Base-by-base conservation (phyloP, 2,797 vertebrate species). In the Gobionotothen gibberifrons region DNA sequence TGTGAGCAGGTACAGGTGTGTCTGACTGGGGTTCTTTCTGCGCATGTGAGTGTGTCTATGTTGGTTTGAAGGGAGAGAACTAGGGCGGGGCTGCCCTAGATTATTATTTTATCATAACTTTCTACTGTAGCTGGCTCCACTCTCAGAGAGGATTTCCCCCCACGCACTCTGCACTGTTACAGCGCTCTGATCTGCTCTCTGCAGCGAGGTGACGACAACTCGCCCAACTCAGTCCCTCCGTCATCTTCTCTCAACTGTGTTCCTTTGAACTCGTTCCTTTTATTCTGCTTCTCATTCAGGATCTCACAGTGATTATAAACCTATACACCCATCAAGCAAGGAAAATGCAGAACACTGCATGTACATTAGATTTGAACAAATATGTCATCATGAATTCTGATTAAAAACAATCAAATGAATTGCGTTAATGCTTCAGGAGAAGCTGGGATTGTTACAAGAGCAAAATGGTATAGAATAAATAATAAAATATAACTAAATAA, bases 81-180 rank as follows among this genome's bases (percentile, higher is more conserved):
- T 32, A 68, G 90, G 88, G 91, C 87, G 90, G 75, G 76, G 85
- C 86, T 93, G 92, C 76, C 92, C 93, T 93, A 93, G 91, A 94
- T 95, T 92, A 93, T 93, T 93, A 93, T 94, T 93, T 94, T 87
- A 93, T 94, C 88, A 89, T 74, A 76, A 86, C 83, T 81, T 72
- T 84, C 85, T 86, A 58, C 83, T 81, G 83, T 85, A 86, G 78
- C 85, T 57, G 81, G 87, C 85, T 91, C 77, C 69, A 72, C 70
- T 89, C 86, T 93, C 85, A 78, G 54, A 85, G 80, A 90, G 89
- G 90, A 90, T 87, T 29, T 36, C 32, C 88, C 88, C 82, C 74
- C 77, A 77, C 76, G 69, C 82, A 69, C 78, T 74, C 64, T 56
- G 44, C 26, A 4, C 55, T 44, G 32, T 78, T 54, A 46, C 74